Base-by-base conservation (phyloP, 2,797 vertebrate genomes). In the Antrozous pallidus region DNA sequence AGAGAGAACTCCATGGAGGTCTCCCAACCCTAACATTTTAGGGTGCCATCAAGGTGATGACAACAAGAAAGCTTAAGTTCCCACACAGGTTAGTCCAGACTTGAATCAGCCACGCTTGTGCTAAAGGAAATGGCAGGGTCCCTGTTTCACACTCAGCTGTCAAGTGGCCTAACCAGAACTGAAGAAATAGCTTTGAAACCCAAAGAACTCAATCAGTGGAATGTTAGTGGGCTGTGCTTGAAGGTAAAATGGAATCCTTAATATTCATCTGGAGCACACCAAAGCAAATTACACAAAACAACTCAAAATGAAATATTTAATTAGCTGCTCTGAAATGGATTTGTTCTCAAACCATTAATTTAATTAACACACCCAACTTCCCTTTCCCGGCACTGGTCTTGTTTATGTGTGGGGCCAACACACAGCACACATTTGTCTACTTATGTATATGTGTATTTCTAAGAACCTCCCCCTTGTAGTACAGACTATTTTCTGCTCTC, bases 301-400 rank as follows among this genome's bases (percentile, higher is more conserved):
- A 88, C 96, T 89, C 47, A 81, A 92, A 96, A 58, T 45, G 86
- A 96, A 97, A 92, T 95, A 95, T 86, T 93, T 56, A 96, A 96
- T 96, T 91, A 90, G 69, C 88, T 58, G 3, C 81, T 91, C 93
- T 38, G 87, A 38, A 58, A 85, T 40, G 47, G 77, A 94, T 89
- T 49, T 96, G 94, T 91, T 75, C 42, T 65, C 40, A 9, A 88
- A 74, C 42, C 69, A 95, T 96, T 95, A 81, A 90, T 96, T 85
- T 94, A 84, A 87, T 86, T 94, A 89, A 93, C 85, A 38, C 80
- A 81, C 28, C n/a, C 24, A 69, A 84, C 83, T 73, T 86, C 22
- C 77, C 31, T n/a, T 20, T 8, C 0, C 20, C 28, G 28, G 69
- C 49, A 13, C 20, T 70, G 33, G 78, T 85, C 10, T 42, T n/a